phyloP scores from a whole-genome alignment of 2,113 vertebrate species.

The Lophius piscatorius region DNA sequence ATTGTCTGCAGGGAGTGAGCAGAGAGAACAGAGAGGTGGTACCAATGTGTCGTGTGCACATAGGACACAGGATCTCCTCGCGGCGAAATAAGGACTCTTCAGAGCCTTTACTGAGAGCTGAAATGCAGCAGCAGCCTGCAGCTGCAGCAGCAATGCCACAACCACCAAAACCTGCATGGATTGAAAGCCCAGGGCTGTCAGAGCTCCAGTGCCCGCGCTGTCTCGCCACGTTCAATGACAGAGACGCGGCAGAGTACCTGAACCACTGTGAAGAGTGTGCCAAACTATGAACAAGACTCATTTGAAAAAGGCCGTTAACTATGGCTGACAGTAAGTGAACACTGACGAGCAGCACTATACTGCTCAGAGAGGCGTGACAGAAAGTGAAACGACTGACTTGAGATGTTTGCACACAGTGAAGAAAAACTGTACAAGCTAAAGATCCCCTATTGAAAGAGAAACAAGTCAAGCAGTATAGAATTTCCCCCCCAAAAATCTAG shows the following conservation, averaged over 20 bases:
- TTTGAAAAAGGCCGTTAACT: slow-evolving; percentile 17
- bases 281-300: slow-evolving; percentile 56
- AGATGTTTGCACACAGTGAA: slow-evolving; percentile 29
- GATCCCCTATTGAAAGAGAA: slow-evolving; percentile 26
- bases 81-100: slow-evolving; percentile 48
- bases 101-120: slow-evolving; percentile 65
- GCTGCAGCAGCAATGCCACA: slow-evolving; percentile 29
- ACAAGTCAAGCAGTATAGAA: neutral
- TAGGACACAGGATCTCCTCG: slow-evolving; percentile 68
- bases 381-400: slow-evolving; percentile 42
- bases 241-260: slow-evolving; percentile 82
- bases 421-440: slow-evolving; percentile 29
- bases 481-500: no score
- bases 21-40: slow-evolving; percentile 61
- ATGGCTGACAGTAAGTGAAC: slow-evolving; percentile 57
- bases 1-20: slow-evolving; percentile 73
- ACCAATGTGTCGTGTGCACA: slow-evolving; percentile 69
- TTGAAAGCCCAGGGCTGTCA: slow-evolving; percentile 63
- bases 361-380: slow-evolving; percentile 33
- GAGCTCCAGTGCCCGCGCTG: slow-evolving; percentile 90
- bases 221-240: slow-evolving; percentile 80
- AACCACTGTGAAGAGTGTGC: slow-evolving; percentile 88
- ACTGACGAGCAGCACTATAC: slow-evolving; percentile 71
- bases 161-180: slow-evolving; percentile 32
- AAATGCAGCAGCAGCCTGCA: slow-evolving; percentile 50